phyloP scores from a whole-genome alignment of 2,113 vertebrate genomes.

The Sapayoa aenigma region DNA sequence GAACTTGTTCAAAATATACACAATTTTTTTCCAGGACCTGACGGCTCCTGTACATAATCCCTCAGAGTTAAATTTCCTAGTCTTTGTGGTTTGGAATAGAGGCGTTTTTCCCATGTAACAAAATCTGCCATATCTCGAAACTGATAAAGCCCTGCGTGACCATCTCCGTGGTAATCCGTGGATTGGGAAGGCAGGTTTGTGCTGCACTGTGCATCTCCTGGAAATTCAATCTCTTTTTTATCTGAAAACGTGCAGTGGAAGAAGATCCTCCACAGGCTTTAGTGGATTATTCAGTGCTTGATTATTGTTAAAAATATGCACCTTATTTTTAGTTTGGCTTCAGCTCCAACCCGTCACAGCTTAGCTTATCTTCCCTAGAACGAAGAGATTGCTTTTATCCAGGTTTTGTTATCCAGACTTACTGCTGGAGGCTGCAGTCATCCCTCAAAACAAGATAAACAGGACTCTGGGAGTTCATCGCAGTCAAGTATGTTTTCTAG shows the following conservation, averaged over 20 bases:
- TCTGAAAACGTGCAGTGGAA: neutral
- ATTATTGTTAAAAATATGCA: conserved; percentile 4
- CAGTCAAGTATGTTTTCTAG: neutral
- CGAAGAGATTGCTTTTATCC: neutral
- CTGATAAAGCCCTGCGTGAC: neutral
- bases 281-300: neutral
- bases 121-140: neutral
- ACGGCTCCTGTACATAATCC: neutral
- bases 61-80: neutral
- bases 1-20: neutral
- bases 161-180: neutral
- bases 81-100: neutral
- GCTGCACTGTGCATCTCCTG: neutral
- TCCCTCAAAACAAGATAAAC: neutral
- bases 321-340: conserved; percentile 12
- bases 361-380: neutral
- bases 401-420: neutral
- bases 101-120: neutral
- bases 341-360: neutral
- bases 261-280: neutral
- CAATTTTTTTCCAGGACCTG: neutral
- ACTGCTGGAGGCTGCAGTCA: neutral
- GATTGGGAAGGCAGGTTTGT: neutral
- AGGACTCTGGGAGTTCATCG: neutral
- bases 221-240: neutral